phyloP scores from a whole-genome alignment of 35 echinoderm and acorn worm genomes.

The Stichopus chloronotus region DNA sequence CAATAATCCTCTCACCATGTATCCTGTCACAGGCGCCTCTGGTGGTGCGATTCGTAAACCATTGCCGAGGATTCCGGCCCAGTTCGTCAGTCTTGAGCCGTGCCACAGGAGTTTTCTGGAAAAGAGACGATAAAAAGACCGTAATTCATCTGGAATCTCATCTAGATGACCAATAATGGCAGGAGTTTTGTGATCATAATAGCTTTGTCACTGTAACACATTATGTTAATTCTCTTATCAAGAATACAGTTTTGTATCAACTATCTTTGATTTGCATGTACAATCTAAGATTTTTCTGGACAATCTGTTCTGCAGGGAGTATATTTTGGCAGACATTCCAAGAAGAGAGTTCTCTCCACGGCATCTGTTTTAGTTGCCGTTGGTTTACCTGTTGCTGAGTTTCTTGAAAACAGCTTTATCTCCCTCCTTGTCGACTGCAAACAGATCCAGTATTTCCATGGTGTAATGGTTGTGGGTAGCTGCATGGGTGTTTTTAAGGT shows the following conservation, averaged over 20 bases:
- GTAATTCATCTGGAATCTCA: too few species aligned
- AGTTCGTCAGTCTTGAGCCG: slow-evolving; percentile 89
- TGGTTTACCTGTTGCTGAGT: slow-evolving; percentile 75
- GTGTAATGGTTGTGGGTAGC: slow-evolving; percentile 87
- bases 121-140: neutral
- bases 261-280: too few species aligned
- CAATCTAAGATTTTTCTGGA: too few species aligned
- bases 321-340: too few species aligned
- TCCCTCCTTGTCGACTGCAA: slow-evolving; percentile 70
- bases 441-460: slow-evolving; percentile 84
- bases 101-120: slow-evolving; percentile 90
- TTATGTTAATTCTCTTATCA: too few species aligned
- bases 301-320: too few species aligned
- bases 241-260: too few species aligned
- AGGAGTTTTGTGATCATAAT: neutral
- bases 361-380: too few species aligned
- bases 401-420: slow-evolving; percentile 76
- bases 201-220: neutral
- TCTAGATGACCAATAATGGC: too few species aligned
- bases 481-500: slow-evolving; percentile 90
- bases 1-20: slow-evolving; percentile 78
- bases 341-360: too few species aligned
- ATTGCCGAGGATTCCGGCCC: slow-evolving; percentile 87
- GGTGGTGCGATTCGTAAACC: slow-evolving; percentile 93
- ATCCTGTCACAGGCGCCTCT: slow-evolving; percentile 97